phyloP scores from a whole-genome alignment of 1,140 invertebrate genomes.

The Drosophila saltans region DNA sequence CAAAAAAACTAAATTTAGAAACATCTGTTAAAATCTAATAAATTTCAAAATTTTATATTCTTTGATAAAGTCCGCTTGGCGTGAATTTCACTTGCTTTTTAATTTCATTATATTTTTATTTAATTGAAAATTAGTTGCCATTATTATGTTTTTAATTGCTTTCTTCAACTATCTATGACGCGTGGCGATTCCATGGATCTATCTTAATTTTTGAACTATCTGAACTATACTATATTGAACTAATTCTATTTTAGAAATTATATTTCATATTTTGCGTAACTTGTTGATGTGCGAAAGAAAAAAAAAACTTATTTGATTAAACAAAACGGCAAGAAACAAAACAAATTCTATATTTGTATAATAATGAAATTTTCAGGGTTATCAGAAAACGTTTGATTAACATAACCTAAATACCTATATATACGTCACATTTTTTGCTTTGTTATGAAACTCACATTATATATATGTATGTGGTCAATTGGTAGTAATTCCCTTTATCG shows the following conservation, averaged over 20 bases:
- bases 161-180: not conserved
- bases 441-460: not conserved
- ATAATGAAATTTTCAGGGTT: conserved; percentile 11
- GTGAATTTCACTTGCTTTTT: no score
- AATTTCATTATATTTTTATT: not conserved
- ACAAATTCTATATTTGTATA: conserved; percentile 4
- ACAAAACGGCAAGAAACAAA: not conserved
- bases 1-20: no score
- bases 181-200: not conserved
- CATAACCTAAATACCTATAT: conserved; percentile 11
- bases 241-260: not conserved
- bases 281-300: conserved; percentile 5
- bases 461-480: not conserved
- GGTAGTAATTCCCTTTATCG: conserved; percentile 9
- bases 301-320: conserved; percentile 1
- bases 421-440: conserved; percentile 8
- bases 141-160: not conserved
- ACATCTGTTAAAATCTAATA: no score
- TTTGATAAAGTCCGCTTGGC: no score
- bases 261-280: not conserved
- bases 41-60: no score
- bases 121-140: not conserved
- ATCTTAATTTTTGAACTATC: not conserved
- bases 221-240: not conserved
- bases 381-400: conserved; percentile 6